Evolutionary conservation across 2,888 invertebrate genomes (phyloP).

Genomic region (Adelphocoris suturalis): DNA sequence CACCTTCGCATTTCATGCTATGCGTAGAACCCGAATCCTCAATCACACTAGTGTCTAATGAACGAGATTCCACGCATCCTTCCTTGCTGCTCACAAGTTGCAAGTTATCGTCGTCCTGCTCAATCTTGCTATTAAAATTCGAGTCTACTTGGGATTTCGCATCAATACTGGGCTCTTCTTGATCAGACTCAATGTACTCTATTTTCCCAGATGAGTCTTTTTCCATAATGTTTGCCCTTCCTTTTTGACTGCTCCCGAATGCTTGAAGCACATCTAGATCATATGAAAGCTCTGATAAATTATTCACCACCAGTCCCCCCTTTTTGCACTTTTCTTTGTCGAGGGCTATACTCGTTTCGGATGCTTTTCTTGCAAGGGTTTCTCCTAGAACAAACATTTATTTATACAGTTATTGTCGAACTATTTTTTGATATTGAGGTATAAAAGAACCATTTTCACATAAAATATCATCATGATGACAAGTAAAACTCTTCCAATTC

Average conservation of each 20-base stretch:
- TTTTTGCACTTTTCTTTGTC: background rate
- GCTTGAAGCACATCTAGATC: background rate
- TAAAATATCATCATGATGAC: too few species aligned
- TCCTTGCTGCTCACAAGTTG: background rate
- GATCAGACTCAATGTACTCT: conserved; percentile 13
- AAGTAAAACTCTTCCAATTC: too few species aligned
- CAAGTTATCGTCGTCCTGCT: background rate
- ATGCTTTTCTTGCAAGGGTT: conserved; percentile 44
- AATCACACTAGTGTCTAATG: background rate
- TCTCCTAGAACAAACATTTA: conserved; percentile 22
- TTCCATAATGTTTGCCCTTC: background rate
- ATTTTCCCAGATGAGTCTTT: background rate
- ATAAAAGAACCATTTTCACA: too few species aligned
- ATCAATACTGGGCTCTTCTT: background rate
- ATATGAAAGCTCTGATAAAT: conserved; percentile 4
- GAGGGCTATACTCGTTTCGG: conserved; percentile 30
- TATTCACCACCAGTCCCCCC: background rate
- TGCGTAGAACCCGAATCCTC: background rate
- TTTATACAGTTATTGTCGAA: background rate
- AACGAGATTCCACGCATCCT: background rate
- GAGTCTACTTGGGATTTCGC: background rate
- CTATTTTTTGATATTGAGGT: too few species aligned
- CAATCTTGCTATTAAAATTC: background rate
- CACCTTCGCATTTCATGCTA: background rate
- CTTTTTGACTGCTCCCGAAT: background rate